A percentile compares a stretch with the other conserved stretches of the same genome.
Conservation (phyloP, 2,888 invertebrate genomes). For the Endotricha flammealis region DNA sequence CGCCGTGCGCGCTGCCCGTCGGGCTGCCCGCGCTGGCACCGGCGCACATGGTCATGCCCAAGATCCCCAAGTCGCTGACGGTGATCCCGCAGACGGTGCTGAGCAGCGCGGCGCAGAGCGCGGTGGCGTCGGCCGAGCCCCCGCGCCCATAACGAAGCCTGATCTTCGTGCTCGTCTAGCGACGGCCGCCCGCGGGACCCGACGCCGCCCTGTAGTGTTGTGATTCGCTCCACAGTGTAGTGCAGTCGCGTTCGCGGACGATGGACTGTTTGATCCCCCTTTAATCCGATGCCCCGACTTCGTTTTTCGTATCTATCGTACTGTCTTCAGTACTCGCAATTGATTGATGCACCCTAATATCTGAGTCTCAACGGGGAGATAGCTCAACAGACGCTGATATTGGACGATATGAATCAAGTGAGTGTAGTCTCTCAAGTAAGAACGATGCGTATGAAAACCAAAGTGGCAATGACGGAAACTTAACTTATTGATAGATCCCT, state of each 20-base stretch:
- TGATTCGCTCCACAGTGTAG: no score
- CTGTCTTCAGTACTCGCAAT: no score
- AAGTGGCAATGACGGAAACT: no score
- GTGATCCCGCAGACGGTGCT: conserved; percentile 83
- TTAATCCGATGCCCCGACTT: no score
- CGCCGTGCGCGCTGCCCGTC: conserved; percentile 33
- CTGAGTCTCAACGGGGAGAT: no score
- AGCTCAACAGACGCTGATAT: no score
- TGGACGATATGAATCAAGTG: no score
- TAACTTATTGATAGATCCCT: conserved; percentile 29
- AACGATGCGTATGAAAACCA: no score
- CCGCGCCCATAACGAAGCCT: conserved; percentile 63
- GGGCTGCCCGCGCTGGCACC: conserved; percentile 41
- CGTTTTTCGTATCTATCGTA: no score
- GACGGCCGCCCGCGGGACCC: conserved; percentile 26
- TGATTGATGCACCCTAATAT: no score
- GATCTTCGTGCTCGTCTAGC: conserved; percentile 50
- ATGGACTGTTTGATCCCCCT: conserved; percentile 17
- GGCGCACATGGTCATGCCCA: conserved; percentile 79
- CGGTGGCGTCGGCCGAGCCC: conserved; percentile 22
- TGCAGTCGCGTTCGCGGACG: conserved; percentile 17
- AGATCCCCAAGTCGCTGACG: conserved; percentile 88
- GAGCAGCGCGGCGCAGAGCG: conserved; percentile 22
- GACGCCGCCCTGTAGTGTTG: conserved; percentile 15
- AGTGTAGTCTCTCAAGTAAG: no score